Base-by-base conservation (phyloP, 2,113 vertebrate species). In the Phylloscopus whistleri region DNA sequence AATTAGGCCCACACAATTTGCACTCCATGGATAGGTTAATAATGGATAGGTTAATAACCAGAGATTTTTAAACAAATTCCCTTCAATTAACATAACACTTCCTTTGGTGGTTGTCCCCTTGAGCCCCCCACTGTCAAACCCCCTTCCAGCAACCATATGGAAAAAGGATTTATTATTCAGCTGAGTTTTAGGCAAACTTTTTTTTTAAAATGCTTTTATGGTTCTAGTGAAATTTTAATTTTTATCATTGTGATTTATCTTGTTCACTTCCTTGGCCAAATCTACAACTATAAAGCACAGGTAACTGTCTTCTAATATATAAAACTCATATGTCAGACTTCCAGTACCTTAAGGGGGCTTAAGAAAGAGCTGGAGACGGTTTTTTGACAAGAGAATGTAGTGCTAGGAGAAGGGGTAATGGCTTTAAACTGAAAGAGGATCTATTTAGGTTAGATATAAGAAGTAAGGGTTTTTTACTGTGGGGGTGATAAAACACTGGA, bases 91-190 rank as follows among this genome's bases (percentile, higher is more conserved):
- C 10, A 4, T 31, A 51, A 55, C 4, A 10, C 2, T 63, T 87
- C 14, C 16, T 75, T 67, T 60, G 7, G 14, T 75, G 19, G 28
- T 56, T 63, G 19, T 26, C 6, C 4, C 13, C 22, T 64, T 60
- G 18, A 43, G 17, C 10, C 0, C 2, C 58, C 3, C 8, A 21
- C 52, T 82, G 19, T 13, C 27, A 72, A 78, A 52, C 2, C 1
- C 9, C 2, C 37, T 90, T 82, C 28, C 35, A 59, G 13, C 4
- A 63, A 17, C 20, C 30, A 52, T 14, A 66, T 10, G 6, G 26
- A 84, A 84, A 84, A 81, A 67, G 6, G 2, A 1, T 33, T 46
- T 88, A 39, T 62, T 80, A 44, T 62, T 70, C n/a, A 60, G 2
- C 4, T 73, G 31, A 62, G 44, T 56, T 73, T 53, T 70, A 74